Evolutionary conservation across 2,113 vertebrate species (phyloP).

Genomic region (Eclectus roratus): DNA sequence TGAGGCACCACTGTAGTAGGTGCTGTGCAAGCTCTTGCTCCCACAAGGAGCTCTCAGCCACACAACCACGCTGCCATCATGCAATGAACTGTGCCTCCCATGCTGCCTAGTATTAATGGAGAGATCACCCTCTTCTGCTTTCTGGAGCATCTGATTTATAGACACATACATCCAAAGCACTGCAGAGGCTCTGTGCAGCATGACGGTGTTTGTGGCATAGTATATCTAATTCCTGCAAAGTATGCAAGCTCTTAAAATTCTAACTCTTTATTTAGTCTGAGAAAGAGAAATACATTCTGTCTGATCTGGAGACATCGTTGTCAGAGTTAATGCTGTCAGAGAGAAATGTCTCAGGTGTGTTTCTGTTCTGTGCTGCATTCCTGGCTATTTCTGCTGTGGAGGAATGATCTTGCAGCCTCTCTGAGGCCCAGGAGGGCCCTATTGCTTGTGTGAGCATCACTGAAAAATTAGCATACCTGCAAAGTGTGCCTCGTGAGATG

Average conservation of each 20-base stretch:
- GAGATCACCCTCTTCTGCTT: not conserved
- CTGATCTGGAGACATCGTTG: not conserved
- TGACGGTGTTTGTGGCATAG: not conserved
- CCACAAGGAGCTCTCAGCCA: not conserved
- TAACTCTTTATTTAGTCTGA: conserved; percentile 18
- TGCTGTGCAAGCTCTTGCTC: not conserved
- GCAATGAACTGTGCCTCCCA: not conserved
- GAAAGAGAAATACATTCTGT: not conserved
- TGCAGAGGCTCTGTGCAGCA: not conserved
- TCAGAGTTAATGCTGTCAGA: not conserved
- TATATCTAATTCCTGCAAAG: not conserved
- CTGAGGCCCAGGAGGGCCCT: not conserved
- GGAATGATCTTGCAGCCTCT: not conserved
- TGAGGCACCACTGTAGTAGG: not conserved
- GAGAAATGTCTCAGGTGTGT: not conserved
- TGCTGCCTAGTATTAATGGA: not conserved
- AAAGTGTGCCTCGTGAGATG: accelerated
- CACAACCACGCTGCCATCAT: accelerated
- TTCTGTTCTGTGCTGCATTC: not conserved
- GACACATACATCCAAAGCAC: not conserved
- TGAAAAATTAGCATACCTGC: not conserved
- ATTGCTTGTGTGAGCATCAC: not conserved
- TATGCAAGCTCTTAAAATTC: conserved; percentile 30
- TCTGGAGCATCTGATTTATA: not conserved
- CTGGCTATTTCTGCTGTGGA: not conserved